Percentiles rank a stretch among this genome's conserved stretches.
Conservation (phyloP, 2,797 vertebrate genomes). For the Macropus fuliginosus region DNA sequence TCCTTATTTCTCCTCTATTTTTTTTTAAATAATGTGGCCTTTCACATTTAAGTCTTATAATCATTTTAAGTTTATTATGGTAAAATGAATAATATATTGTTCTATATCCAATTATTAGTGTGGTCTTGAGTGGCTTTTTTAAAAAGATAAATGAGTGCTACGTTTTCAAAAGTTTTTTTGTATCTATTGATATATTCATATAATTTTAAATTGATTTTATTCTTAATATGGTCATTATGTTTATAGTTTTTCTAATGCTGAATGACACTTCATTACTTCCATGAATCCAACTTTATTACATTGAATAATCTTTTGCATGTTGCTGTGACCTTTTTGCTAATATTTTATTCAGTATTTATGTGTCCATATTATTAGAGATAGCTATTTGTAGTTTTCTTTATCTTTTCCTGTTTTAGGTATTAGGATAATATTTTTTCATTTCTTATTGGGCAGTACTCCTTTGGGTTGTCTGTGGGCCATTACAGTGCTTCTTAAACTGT, state of each 20-base stretch:
- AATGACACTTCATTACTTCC: too few relatives aligned
- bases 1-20: background rate
- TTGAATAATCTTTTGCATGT: too few relatives aligned
- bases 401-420: too few relatives aligned
- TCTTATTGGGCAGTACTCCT: too few relatives aligned
- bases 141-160: background rate
- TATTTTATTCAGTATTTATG: too few relatives aligned
- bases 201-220: background rate
- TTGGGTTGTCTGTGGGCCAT: too few relatives aligned
- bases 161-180: background rate
- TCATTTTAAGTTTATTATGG: background rate
- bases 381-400: too few relatives aligned
- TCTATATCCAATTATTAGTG: background rate
- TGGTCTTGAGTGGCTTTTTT: background rate
- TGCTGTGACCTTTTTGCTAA: too few relatives aligned
- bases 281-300: too few relatives aligned
- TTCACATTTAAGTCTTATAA: background rate
- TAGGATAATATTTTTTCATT: too few relatives aligned
- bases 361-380: too few relatives aligned
- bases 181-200: background rate
- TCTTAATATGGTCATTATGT: background rate
- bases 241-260: background rate
- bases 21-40: background rate
- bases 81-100: background rate
- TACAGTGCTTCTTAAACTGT: too few relatives aligned